phyloP scores from a whole-genome alignment of 2,888 invertebrate genomes.

The Drosophila hamatofila region DNA sequence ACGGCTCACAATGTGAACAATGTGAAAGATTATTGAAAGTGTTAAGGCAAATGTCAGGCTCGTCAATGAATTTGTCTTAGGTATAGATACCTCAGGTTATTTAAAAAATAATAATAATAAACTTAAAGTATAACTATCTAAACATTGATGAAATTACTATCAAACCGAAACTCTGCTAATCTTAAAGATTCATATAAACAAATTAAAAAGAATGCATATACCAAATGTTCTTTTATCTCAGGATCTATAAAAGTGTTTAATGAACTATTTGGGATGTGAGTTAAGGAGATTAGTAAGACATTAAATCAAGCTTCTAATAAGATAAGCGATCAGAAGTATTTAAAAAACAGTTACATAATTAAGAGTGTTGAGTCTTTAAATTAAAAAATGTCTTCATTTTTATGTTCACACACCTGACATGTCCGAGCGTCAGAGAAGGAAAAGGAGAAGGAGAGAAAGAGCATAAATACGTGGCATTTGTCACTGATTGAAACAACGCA shows the following conservation, averaged over 20 bases:
- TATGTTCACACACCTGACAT: constrained; percentile 24
- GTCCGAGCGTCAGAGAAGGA: neutral
- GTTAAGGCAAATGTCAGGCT: neutral
- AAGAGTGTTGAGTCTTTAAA: neutral
- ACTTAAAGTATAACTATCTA: too few species aligned
- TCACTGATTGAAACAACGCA: constrained; percentile 36
- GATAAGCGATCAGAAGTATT: neutral
- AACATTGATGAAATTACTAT: too few species aligned
- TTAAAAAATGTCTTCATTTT: constrained; percentile 41
- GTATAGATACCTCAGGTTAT: neutral
- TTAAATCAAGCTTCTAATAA: neutral
- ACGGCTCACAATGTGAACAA: constrained; percentile 1
- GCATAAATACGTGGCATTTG: constrained; percentile 31
- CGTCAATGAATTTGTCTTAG: neutral
- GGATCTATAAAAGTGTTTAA: neutral
- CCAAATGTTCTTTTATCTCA: neutral
- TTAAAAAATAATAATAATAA: neutral
- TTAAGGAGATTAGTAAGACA: neutral
- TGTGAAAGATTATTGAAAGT: neutral
- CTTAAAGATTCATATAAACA: too few species aligned
- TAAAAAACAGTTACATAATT: neutral
- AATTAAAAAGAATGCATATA: neutral
- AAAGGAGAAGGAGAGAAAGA: neutral
- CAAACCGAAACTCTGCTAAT: too few species aligned
- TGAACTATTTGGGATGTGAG: neutral